A percentile compares a stretch with the other conserved stretches of the same genome.
Evolutionary conservation across 2,113 vertebrate genomes (phyloP).

Genomic region (Globicephala melas): DNA sequence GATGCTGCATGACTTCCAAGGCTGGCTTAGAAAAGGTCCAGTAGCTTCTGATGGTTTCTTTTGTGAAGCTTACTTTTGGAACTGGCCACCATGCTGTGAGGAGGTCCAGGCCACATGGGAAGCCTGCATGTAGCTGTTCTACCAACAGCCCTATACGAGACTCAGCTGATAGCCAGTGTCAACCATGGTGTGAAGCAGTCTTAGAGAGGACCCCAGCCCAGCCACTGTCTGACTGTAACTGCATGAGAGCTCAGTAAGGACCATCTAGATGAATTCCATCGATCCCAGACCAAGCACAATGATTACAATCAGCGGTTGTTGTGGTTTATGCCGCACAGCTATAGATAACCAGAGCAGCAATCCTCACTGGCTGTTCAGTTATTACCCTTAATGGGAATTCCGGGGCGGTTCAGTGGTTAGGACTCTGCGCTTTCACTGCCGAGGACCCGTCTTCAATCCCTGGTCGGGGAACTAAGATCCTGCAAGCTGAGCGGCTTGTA

Average conservation of each 20-base stretch:
- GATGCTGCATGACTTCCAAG: background rate
- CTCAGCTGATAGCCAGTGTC: background rate
- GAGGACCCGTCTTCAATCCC: background rate
- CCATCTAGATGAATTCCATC: background rate
- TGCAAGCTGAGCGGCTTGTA: too few species aligned
- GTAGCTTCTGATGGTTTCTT: background rate
- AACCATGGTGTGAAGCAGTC: background rate
- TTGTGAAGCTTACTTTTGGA: background rate
- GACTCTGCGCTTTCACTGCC: background rate
- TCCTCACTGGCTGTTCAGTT: background rate
- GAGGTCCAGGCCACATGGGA: background rate
- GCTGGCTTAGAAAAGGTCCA: background rate
- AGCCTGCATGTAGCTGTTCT: background rate
- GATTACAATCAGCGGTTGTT: background rate
- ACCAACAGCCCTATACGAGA: background rate
- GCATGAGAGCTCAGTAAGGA: background rate
- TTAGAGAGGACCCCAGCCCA: background rate
- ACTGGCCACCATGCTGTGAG: background rate
- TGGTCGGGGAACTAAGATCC: background rate
- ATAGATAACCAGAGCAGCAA: background rate
- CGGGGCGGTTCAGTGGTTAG: background rate
- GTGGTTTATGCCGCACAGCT: background rate
- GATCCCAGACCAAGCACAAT: background rate
- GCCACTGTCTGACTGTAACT: background rate
- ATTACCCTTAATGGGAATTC: background rate